Conservation (phyloP, 2,113 vertebrate genomes). For the Eublepharis macularius region DNA sequence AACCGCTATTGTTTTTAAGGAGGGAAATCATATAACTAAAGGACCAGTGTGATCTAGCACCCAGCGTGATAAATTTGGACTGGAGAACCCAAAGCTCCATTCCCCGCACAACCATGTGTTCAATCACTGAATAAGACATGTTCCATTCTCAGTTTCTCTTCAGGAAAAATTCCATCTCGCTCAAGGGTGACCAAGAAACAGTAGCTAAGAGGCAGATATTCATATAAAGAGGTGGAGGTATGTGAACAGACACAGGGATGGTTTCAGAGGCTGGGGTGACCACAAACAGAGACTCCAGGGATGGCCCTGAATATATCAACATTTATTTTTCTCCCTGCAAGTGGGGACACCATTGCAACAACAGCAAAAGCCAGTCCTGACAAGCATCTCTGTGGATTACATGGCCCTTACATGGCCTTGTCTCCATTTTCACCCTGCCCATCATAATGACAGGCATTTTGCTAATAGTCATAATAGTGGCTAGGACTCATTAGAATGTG, state of each 20-base stretch:
- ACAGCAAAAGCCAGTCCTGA: background rate
- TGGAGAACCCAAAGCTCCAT: background rate
- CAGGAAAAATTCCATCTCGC: background rate
- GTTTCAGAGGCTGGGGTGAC: background rate
- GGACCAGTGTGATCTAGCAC: background rate
- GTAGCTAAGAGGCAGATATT: background rate
- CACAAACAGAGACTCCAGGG: background rate
- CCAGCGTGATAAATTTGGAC: background rate
- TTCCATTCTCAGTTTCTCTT: background rate
- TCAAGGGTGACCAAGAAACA: background rate
- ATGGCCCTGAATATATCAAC: background rate
- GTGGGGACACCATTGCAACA: background rate
- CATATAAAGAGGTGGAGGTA: no score
- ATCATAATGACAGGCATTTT: background rate
- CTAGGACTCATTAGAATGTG: no score
- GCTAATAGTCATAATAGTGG: background rate
- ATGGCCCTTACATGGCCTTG: no score
- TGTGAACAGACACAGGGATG: no score
- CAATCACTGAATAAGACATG: background rate
- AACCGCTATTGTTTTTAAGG: background rate
- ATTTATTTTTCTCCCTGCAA: no score
- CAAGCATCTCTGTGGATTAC: background rate
- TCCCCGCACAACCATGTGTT: background rate
- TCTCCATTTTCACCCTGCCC: background rate
- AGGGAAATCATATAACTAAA: rapidly evolving